Conservation (phyloP, 2,797 vertebrate species). For the Pelobates cultripes region DNA sequence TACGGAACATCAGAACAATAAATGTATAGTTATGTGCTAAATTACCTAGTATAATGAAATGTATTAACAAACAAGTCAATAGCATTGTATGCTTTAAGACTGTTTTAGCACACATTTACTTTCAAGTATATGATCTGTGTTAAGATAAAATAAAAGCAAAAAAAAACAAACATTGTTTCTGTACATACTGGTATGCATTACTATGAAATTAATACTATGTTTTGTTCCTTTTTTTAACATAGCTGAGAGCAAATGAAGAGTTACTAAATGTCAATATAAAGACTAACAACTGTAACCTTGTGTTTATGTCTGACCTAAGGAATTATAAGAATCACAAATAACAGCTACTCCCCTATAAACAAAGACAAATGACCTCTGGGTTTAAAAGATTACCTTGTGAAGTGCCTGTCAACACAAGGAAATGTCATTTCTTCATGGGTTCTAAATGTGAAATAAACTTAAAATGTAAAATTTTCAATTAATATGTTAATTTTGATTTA, state of each 20-base stretch:
- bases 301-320: slow-evolving; percentile 50
- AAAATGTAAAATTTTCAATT: too few species aligned
- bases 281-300: slow-evolving; percentile 58
- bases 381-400: slow-evolving; percentile 14
- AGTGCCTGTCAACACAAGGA: background rate
- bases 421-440: background rate
- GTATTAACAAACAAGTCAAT: background rate
- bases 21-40: background rate
- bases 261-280: slow-evolving; percentile 59
- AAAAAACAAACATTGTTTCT: too few species aligned
- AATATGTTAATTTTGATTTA: too few species aligned
- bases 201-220: slow-evolving; percentile 59
- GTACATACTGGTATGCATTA: slow-evolving; percentile 34
- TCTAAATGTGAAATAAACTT: background rate
- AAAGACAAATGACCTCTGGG: background rate
- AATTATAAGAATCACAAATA: slow-evolving; percentile 15
- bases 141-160: background rate
- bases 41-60: background rate
- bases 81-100: too few species aligned
- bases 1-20: background rate
- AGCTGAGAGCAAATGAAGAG: slow-evolving; percentile 61
- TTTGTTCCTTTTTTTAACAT: slow-evolving; percentile 61
- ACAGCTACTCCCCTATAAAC: background rate
- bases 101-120: too few species aligned
- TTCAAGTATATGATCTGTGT: too few species aligned